These are phyloP conservation scores for Scartelaos histophorus DNA, from an alignment of 2,113 vertebrate species.

Conservation along the genomic window DNA sequence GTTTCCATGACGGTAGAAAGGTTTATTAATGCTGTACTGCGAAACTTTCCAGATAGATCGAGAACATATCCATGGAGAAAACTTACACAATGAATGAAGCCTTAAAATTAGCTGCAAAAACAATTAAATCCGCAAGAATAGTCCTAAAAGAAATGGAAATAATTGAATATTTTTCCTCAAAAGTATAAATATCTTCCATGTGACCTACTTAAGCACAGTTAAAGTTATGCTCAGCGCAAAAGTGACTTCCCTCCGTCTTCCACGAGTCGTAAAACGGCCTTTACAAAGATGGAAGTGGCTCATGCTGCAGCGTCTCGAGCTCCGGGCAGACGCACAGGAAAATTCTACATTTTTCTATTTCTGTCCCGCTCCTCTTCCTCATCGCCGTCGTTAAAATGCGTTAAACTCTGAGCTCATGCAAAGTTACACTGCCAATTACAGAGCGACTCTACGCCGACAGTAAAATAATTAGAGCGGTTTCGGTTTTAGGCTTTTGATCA, in stretches of 20 bases:
- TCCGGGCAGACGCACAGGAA: slow-evolving; percentile 58
- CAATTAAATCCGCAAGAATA: not conserved
- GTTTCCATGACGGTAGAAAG: no score
- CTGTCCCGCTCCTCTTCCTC: not conserved
- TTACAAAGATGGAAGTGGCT: slow-evolving; percentile 33
- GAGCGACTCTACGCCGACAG: not conserved
- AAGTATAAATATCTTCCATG: slow-evolving; percentile 41
- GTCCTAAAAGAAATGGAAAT: not conserved
- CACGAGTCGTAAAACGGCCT: slow-evolving; percentile 47
- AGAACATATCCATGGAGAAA: no score
- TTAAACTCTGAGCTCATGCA: not conserved
- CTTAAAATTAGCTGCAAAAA: no score
- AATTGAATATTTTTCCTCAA: not conserved
- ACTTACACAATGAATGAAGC: no score
- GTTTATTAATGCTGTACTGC: no score
- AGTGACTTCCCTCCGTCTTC: slow-evolving; percentile 59
- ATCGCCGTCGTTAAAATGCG: not conserved
- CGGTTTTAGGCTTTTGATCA: no score
- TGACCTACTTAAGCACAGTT: slow-evolving; percentile 56
- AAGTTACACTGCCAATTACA: not conserved
- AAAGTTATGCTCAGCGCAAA: slow-evolving; percentile 52
- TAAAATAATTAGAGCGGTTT: no score
- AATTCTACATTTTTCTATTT: slow-evolving; percentile 50
- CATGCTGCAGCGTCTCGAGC: slow-evolving; percentile 59
- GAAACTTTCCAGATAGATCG: no score